Evolutionary conservation across 2,797 vertebrate species (phyloP), one percentile per base, ranked within the genome.

Genomic region (Chelon auratus): DNA sequence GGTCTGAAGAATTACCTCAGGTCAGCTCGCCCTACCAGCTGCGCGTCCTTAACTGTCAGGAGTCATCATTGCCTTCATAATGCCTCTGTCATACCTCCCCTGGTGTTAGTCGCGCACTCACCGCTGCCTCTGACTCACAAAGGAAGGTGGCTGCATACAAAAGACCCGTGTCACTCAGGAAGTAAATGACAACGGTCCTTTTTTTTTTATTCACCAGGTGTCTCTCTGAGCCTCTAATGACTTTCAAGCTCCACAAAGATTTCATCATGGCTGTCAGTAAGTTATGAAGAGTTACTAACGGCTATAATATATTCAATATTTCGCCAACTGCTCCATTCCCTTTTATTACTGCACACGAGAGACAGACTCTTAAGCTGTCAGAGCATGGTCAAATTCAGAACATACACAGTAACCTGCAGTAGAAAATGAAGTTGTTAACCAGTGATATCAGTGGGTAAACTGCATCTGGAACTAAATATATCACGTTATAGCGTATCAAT

Each of bases 1-100:
- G 97, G 97, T 62, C 93, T 99, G 77, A 99, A 99, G 94, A 99
- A 97, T 95, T 99, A 99, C 95, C 96, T 99, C 95, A 98, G 98
- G 98, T 99, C 88, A 93, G 93, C 83, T 47, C 43, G 90, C 74
- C 89, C 78, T 50, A 9, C 43, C 10, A 56, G 64, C 76, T 77
- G 56, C 47, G 40, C 65, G 55, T 82, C 80, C 69, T 67, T 52
- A 61, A 60, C 85, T 78, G 78, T 80, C 77, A 77, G 60, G 71
- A 87, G 53, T 81, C 76, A 80, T 84, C 70, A 82, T 84, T 86
- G 77, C 68, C 70, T 74, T 80, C 83, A 67, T 88, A 84, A 86
- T 87, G 77, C 57, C 53, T 86, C 76, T 77, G 30, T 80, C 36
- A 88, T 84, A 60, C 56, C 75, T 79, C 42, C 61, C 17, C 62